phyloP scores from a whole-genome alignment of 1,140 invertebrate species.

The Achatina immaculata region DNA sequence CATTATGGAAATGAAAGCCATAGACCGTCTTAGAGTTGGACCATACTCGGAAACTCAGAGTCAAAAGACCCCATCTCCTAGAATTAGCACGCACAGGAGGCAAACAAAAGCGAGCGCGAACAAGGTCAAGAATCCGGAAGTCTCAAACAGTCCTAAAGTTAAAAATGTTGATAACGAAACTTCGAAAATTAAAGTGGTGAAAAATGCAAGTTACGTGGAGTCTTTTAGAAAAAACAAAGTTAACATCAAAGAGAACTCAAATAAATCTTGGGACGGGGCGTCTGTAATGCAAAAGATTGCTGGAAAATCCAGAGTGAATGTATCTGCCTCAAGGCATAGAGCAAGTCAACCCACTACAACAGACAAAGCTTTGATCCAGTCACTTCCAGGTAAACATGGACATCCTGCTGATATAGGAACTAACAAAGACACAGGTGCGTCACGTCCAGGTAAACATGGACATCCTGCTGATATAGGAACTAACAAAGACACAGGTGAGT shows the following conservation, averaged over 20 bases:
- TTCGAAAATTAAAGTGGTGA: not conserved
- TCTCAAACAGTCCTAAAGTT: not conserved
- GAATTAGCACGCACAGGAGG: not conserved
- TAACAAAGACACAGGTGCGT: not conserved
- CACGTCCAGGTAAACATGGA: too few species aligned
- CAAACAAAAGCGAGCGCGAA: not conserved
- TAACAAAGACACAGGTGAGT: not conserved
- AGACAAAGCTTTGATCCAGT: too few species aligned
- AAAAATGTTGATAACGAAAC: not conserved
- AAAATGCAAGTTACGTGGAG: not conserved
- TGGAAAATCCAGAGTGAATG: too few species aligned
- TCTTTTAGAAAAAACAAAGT: not conserved
- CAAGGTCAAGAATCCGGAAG: not conserved
- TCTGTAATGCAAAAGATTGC: too few species aligned
- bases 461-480: not conserved
- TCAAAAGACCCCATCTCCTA: not conserved
- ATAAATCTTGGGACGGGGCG: too few species aligned
- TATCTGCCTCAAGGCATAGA: too few species aligned
- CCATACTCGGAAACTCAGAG: slow-evolving; percentile 12
- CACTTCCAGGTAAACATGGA: too few species aligned
- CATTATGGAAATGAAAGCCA: slow-evolving; percentile 17
- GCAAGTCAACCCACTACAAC: too few species aligned
- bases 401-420: not conserved
- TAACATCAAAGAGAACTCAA: not conserved
- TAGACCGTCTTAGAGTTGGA: slow-evolving; percentile 2